phyloP scores from a whole-genome alignment of 2,888 invertebrate species.

The Blastobasis lacticolella region DNA sequence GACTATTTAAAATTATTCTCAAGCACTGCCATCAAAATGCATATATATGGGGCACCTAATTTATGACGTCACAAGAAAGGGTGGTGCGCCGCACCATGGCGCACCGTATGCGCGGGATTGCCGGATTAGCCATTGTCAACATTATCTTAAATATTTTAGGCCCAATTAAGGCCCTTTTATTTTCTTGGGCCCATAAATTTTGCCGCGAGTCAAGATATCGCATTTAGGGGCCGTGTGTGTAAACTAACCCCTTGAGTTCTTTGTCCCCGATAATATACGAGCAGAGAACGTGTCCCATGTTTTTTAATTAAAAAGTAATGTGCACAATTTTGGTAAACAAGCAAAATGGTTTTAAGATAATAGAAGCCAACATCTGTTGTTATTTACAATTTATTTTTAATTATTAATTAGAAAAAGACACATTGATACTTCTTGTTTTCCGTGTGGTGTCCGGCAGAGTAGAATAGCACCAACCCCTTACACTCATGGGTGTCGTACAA shows the following conservation, averaged over 20 bases:
- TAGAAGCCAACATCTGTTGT: no score
- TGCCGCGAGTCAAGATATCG: slow-evolving; percentile 30
- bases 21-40: no score
- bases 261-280: slow-evolving; percentile 25
- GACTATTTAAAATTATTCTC: no score
- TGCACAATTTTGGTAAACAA: no score
- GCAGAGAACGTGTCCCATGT: slow-evolving; percentile 8
- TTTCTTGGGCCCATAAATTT: slow-evolving; percentile 49
- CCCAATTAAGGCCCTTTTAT: slow-evolving; percentile 49
- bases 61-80: slow-evolving; percentile 56
- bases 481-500: no score
- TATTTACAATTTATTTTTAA: no score
- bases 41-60: slow-evolving; percentile 39
- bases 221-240: slow-evolving; percentile 22
- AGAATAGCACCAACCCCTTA: no score
- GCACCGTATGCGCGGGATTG: slow-evolving; percentile 11
- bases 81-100: slow-evolving; percentile 9
- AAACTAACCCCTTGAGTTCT: slow-evolving; percentile 24
- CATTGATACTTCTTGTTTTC: no score
- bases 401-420: no score
- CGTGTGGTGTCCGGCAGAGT: no score
- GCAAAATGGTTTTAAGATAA: no score
- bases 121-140: slow-evolving; percentile 57
- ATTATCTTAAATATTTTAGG: slow-evolving; percentile 65
- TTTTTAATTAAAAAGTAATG: slow-evolving; percentile 14